These are phyloP conservation scores for Sweltsa coloradensis DNA, from an alignment of 1,140 invertebrate genomes.

Conservation along the genomic window DNA sequence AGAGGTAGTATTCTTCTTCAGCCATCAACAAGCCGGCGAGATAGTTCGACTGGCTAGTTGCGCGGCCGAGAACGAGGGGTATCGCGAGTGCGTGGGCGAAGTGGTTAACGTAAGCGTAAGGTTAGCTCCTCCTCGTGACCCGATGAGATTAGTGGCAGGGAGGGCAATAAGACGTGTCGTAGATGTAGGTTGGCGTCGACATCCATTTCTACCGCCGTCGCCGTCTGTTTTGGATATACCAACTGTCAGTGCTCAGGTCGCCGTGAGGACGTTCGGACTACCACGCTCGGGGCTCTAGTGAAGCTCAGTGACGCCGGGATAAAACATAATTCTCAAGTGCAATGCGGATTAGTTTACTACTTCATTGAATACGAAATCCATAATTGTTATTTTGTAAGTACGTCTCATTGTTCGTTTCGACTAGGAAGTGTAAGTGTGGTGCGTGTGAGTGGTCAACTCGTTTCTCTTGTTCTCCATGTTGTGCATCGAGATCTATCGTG, in stretches of 20 bases:
- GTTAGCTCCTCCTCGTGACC: no score
- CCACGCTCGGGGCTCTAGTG: background rate
- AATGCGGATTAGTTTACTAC: background rate
- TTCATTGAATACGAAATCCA: background rate
- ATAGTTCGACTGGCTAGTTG: no score
- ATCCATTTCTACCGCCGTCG: background rate
- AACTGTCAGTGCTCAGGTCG: slow-evolving; percentile 1
- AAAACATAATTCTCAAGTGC: no score
- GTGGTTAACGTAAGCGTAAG: no score
- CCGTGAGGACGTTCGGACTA: background rate
- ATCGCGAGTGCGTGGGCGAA: no score
- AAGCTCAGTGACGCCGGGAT: background rate
- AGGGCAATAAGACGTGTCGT: background rate
- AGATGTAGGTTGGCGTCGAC: background rate
- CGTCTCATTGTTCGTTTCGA: background rate
- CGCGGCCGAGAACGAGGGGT: no score
- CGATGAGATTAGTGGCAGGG: background rate
- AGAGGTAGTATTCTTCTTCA: no score
- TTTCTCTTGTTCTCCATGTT: background rate
- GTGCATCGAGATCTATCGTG: no score
- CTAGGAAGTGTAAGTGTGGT: background rate
- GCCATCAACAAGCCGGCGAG: no score
- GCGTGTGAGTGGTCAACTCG: background rate
- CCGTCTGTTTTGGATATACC: background rate
- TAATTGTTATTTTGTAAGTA: background rate